Evolutionary conservation across 2,888 invertebrate species (phyloP).

Genomic region (Oxyscelio sp.): DNA sequence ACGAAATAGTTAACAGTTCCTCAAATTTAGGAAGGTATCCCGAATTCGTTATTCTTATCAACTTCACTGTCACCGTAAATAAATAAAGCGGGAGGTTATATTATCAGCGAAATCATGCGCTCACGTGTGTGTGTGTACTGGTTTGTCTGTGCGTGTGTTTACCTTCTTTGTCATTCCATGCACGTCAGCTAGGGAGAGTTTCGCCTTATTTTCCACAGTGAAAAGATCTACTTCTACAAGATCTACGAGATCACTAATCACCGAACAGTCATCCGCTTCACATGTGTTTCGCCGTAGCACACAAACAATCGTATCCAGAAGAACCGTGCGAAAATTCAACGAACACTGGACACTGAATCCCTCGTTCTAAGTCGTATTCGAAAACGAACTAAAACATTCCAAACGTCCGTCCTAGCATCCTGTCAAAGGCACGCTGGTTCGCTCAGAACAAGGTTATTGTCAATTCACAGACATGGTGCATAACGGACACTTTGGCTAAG

Average conservation of each 20-base stretch:
- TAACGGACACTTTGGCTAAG: too few relatives aligned
- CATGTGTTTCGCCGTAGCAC: conserved; percentile 67
- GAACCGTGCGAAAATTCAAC: conserved; percentile 22
- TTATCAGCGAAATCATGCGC: too few relatives aligned
- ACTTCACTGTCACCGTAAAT: too few relatives aligned
- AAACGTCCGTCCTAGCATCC: conserved; percentile 80
- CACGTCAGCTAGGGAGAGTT: conserved; percentile 54
- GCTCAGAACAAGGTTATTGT: background rate
- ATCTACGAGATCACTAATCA: conserved; percentile 66
- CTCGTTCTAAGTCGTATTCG: conserved; percentile 11
- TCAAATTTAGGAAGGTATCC: too few relatives aligned
- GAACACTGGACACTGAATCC: conserved; percentile 71
- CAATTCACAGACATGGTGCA: background rate
- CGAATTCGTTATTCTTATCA: too few relatives aligned
- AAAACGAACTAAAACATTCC: conserved; percentile 43
- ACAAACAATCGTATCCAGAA: conserved; percentile 65
- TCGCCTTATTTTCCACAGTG: conserved; percentile 34
- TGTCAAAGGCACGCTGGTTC: conserved; percentile 33
- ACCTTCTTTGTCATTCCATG: conserved; percentile 88
- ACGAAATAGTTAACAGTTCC: too few relatives aligned
- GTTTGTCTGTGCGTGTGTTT: too few relatives aligned
- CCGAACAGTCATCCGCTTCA: conserved; percentile 70
- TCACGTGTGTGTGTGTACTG: too few relatives aligned
- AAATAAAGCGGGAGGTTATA: too few relatives aligned
- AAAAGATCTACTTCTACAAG: conserved; percentile 23